Evolutionary conservation across 2,113 vertebrate genomes (phyloP).

Genomic region (Coreoperca whiteheadi): DNA sequence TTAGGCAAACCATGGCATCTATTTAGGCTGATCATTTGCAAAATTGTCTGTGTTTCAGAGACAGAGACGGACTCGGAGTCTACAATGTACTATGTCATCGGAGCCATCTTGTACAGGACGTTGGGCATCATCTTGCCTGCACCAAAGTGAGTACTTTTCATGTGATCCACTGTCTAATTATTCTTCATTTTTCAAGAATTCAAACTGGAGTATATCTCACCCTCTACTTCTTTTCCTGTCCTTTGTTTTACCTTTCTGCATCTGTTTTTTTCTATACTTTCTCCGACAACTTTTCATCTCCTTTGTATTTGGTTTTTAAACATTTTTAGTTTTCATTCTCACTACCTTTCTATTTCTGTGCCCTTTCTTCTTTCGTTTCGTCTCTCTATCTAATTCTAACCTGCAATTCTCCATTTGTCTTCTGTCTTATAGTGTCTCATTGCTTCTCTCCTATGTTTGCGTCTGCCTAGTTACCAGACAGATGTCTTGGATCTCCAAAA

Average conservation of each 20-base stretch:
- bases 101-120: conserved; percentile 95
- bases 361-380: conserved; percentile 36
- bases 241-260: conserved; percentile 20
- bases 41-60: conserved; percentile 81
- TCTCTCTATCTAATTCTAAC: conserved; percentile 43
- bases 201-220: neutral
- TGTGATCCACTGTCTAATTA: neutral
- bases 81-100: conserved; percentile 94
- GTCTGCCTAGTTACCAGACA: conserved; percentile 43
- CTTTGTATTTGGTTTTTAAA: neutral
- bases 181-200: neutral
- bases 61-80: conserved; percentile 79
- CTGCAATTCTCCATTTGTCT: conserved; percentile 27
- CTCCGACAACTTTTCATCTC: conserved; percentile 5
- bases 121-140: conserved; percentile 93
- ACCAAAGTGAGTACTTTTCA: conserved; percentile 87
- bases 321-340: neutral
- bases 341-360: conserved; percentile 51
- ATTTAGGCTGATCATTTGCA: conserved; percentile 22
- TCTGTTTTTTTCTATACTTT: conserved; percentile 13
- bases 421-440: conserved; percentile 15
- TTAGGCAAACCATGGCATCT: neutral
- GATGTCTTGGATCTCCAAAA: conserved; percentile 36
- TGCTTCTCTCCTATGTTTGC: neutral
- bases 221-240: neutral